Evolutionary conservation across 2,113 vertebrate species (phyloP), one percentile per base, ranked within the genome.

Genomic region (Gallinago paraguaiae): DNA sequence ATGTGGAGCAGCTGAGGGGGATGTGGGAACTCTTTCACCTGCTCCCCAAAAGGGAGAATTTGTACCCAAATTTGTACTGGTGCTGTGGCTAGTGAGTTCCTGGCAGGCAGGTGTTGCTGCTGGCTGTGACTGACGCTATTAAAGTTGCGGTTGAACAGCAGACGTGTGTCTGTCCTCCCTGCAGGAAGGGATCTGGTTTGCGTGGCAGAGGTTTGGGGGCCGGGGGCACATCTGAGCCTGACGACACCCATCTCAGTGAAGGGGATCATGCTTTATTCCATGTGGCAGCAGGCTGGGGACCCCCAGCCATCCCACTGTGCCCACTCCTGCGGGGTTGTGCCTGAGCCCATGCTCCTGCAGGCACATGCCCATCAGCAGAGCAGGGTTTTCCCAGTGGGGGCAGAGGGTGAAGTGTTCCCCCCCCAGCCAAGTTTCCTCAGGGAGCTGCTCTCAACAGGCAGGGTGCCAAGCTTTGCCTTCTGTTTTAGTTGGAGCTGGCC

Each of bases 191-290:
- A 6, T 20, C 31, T 35, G 6, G 41, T 27, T 17, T 2, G 0
- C 13, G 3, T 69, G 51, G 37, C 10, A 5, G 39, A 71, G 43
- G 4, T 63, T 37, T 35, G 45, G 50, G 45, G 15, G 10, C 13
- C 10, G 3, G 46, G 24, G 37, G 0, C 4, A 2, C 4, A 6
- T 43, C 48, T 0, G 0, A 78, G 22, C 22, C n/a, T 33, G 45
- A 17, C 0, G 2, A 12, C 15, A 1, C 48, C 39, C 24, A 5
- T 2, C 7, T 2, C 7, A 3, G 15, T 33, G 53, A 45, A 8
- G 31, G 35, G 33, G 9, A 19, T 70, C 15, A 4, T 0, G 0
- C 31, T 93, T 90, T 96, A 82, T 93, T 92, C 19, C 16, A 2
- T 0, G 0, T 27, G 31, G 51, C 46, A 3, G 2, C 64, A 54